These are phyloP conservation scores for Toxostoma redivivum DNA, from an alignment of 2,113 vertebrate species.

Conservation along the genomic window DNA sequence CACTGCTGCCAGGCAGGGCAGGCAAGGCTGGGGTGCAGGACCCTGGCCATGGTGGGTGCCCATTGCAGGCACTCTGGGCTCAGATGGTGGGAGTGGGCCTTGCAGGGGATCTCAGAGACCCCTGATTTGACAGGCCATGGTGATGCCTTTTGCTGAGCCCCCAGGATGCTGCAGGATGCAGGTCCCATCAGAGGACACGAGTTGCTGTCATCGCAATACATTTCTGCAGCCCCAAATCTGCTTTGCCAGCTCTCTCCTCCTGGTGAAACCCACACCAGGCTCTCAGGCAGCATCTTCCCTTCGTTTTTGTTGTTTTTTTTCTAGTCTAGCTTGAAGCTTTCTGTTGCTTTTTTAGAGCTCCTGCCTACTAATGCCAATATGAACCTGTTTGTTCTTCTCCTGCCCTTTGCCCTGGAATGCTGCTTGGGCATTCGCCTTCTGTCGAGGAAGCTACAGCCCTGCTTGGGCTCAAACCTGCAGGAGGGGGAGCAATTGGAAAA, in stretches of 20 bases:
- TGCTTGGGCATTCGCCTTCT: background rate
- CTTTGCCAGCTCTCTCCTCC: background rate
- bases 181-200: background rate
- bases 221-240: background rate
- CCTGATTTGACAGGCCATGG: background rate
- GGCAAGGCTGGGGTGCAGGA: rapidly evolving
- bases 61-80: rapidly evolving
- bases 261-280: background rate
- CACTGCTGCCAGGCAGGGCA: background rate
- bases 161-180: background rate
- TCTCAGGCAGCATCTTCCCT: background rate
- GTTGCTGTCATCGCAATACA: rapidly evolving
- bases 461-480: background rate
- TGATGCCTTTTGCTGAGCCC: background rate
- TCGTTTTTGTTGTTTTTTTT: background rate
- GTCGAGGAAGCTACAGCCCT: background rate
- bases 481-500: background rate
- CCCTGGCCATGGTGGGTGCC: background rate
- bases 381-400: conserved; percentile 9
- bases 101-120: background rate
- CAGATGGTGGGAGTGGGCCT: background rate
- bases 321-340: background rate
- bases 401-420: background rate
- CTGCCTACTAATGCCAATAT: background rate
- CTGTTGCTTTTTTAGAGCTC: background rate